A percentile compares a stretch with the other conserved stretches of the same genome.
Conservation (phyloP, 2,888 invertebrate species). For the Oeneis ivallda region DNA sequence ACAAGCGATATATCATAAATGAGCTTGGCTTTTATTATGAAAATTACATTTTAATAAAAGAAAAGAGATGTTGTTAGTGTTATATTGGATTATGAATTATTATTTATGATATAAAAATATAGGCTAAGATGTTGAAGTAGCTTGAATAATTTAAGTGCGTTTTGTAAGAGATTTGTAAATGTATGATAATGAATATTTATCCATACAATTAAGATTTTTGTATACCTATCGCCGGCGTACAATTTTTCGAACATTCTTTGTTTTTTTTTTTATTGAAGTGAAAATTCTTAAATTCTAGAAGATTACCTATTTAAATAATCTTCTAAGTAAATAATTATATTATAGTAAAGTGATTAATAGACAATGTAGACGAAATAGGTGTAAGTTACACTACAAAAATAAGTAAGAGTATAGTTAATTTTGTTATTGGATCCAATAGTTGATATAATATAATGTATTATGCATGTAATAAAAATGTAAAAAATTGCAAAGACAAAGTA, state of each 20-base stretch:
- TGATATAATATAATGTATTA: too few relatives aligned
- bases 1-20: slow-evolving; percentile 14
- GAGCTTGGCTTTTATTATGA: slow-evolving; percentile 12
- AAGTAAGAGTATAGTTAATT: too few relatives aligned
- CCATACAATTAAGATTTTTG: neutral
- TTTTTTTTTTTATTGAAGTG: too few relatives aligned
- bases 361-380: too few relatives aligned
- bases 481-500: too few relatives aligned
- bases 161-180: slow-evolving; percentile 21
- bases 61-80: slow-evolving; percentile 22
- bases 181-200: neutral
- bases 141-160: slow-evolving; percentile 26
- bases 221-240: neutral
- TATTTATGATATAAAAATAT: slow-evolving; percentile 17
- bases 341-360: too few relatives aligned
- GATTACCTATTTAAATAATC: too few relatives aligned
- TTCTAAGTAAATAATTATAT: too few relatives aligned
- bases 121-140: slow-evolving; percentile 37
- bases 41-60: neutral
- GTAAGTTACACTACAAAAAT: too few relatives aligned
- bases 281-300: too few relatives aligned
- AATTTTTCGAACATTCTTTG: neutral
- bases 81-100: slow-evolving; percentile 5
- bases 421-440: too few relatives aligned
- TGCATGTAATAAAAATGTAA: too few relatives aligned